A percentile compares a stretch with the other conserved stretches of the same genome.
phyloP scores from a whole-genome alignment of 2,113 vertebrate species.

The Eurystomus gularis region DNA sequence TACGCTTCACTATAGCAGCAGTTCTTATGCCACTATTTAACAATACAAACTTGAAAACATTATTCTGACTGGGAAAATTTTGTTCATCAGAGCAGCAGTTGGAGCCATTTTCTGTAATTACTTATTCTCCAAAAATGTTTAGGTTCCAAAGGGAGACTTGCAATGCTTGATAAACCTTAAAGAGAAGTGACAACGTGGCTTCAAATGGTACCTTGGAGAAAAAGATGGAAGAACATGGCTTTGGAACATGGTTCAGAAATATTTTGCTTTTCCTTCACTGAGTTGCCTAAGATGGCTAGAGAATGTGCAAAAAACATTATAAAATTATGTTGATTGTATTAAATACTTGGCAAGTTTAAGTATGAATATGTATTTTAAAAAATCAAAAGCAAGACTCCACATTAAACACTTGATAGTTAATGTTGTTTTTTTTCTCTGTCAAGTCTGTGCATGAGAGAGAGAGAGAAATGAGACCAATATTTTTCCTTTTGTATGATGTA shows the following conservation, averaged over 20 bases:
- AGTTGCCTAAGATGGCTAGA: neutral
- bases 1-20: neutral
- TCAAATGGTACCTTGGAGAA: neutral
- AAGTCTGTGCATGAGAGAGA: neutral
- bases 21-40: neutral
- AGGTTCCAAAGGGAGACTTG: neutral
- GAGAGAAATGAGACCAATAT: neutral
- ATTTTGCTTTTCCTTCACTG: neutral
- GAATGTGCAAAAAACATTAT: neutral
- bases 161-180: neutral
- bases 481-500: neutral
- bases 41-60: neutral
- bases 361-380: neutral
- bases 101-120: conserved; percentile 22
- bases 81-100: neutral
- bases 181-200: neutral
- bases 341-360: neutral
- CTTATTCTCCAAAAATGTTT: neutral
- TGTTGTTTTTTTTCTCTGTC: neutral
- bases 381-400: neutral
- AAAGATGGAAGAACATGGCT: neutral
- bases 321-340: neutral
- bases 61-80: neutral
- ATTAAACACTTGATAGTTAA: neutral
- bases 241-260: neutral